Evolutionary conservation across 1,140 invertebrate genomes (phyloP), one percentile per base, ranked within the genome.

Genomic region (Drosophila arawakana): DNA sequence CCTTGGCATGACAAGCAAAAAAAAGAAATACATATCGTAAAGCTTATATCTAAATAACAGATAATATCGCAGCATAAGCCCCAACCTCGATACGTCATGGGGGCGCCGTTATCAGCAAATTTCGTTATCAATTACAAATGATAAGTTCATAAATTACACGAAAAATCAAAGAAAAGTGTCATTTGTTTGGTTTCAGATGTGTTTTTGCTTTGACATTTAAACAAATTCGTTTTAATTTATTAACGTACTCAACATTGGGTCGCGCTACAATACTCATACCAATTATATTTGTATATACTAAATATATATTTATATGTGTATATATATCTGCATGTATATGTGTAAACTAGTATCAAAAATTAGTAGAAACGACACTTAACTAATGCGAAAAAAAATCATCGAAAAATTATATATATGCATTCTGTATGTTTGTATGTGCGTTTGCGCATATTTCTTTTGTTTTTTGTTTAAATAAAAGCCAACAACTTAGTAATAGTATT

Each of bases 301-400:
- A 49, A 73, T 80, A 81, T 81, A 79, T 77, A 66, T 73, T 50
- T 72, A 43, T 59, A 58, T 73, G 74, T 72, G 67, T 86, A 65
- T 84, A 72, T 73, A 73, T 67, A 70, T 73, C 71, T 70, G 47
- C 75, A 80, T 81, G 61, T 63, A 71, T 73, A 66, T 88, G 68
- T 85, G 85, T 89, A 90, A 89, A 89, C 81, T 90, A 90, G 85
- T 90, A 89, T 88, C 84, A 88, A 88, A 85, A 88, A 88, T 88
- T 88, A 88, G 83, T 88, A 88, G 73, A 88, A 83, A 83, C 83
- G 80, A 88, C 80, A 83, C 83, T 88, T 89, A 88, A 83, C 76
- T 76, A 88, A 86, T 49, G 35, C 65, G 88, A 79, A 80, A 80
- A 80, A 89, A 80, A 83, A 89, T 70, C 76, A 83, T 88, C 84